phyloP scores from a whole-genome alignment of 2,113 vertebrate species.

The Psettodes erumei region DNA sequence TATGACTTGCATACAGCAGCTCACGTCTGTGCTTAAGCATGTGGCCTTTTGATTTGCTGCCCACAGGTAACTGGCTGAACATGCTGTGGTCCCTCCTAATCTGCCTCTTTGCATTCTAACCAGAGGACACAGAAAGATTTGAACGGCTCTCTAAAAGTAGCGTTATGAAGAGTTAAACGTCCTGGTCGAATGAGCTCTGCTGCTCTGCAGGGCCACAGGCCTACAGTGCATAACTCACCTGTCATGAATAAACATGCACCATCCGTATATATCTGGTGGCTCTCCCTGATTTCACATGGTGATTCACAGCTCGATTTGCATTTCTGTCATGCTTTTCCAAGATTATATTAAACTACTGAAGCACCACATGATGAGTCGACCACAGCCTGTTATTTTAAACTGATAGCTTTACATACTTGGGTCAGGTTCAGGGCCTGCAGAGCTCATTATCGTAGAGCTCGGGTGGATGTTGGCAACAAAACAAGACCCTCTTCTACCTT shows the following conservation, averaged over 20 bases:
- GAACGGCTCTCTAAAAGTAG: constrained; percentile 51
- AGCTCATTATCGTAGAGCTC: constrained; percentile 69
- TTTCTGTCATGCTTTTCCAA: constrained; percentile 44
- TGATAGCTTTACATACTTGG: constrained; percentile 43
- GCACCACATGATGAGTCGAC: constrained; percentile 37
- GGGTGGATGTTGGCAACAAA: constrained; percentile 67
- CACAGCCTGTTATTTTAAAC: constrained; percentile 65
- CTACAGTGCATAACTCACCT: constrained; percentile 56
- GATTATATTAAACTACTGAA: constrained; percentile 53
- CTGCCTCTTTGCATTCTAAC: constrained; percentile 31
- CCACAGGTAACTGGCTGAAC: constrained; percentile 39
- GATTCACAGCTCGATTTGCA: constrained; percentile 65
- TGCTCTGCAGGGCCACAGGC: constrained; percentile 47
- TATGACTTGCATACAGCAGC: constrained; percentile 23
- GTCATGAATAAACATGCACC: constrained; percentile 69
- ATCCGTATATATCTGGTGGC: constrained; percentile 22
- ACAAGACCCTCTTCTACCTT: constrained; percentile 55
- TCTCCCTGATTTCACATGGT: constrained; percentile 48
- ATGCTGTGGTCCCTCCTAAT: constrained; percentile 31
- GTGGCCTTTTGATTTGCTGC: constrained; percentile 50
- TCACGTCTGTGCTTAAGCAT: constrained; percentile 32
- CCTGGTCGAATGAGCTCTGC: constrained; percentile 40
- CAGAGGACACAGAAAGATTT: constrained; percentile 50
- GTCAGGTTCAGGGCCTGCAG: constrained; percentile 55
- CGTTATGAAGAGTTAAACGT: constrained; percentile 51